These are phyloP conservation scores for Pseudomugil gertrudae DNA, from an alignment of 2,797 vertebrate species.

Conservation along the genomic window DNA sequence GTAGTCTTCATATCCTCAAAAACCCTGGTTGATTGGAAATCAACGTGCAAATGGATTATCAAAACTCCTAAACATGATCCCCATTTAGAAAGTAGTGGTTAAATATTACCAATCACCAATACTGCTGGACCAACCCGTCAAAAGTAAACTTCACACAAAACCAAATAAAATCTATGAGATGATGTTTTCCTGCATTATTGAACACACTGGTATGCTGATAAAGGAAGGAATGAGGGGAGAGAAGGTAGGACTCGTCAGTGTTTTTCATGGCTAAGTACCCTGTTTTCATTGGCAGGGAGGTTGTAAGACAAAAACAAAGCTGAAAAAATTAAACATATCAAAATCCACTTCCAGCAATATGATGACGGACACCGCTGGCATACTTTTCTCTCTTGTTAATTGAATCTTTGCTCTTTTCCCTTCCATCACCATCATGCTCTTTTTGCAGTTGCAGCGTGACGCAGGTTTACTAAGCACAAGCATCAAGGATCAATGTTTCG, in stretches of 20 bases:
- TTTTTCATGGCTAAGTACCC: constrained; percentile 76
- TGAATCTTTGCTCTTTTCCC: constrained; percentile 64
- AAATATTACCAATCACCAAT: constrained; percentile 12
- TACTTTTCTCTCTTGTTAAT: constrained; percentile 48
- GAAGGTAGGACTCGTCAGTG: constrained; percentile 50
- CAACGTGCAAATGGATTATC: constrained; percentile 24
- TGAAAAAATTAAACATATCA: constrained; percentile 33
- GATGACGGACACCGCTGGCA: constrained; percentile 38
- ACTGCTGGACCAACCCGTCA: constrained; percentile 18
- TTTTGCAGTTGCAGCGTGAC: constrained; percentile 53
- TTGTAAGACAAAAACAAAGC: constrained; percentile 56
- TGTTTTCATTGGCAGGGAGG: constrained; percentile 75
- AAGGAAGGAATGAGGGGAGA: constrained; percentile 49
- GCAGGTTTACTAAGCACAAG: constrained; percentile 71
- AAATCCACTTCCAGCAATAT: constrained; percentile 31
- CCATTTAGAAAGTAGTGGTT: constrained; percentile 18
- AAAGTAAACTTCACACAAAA: constrained; percentile 35
- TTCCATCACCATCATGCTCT: constrained; percentile 45
- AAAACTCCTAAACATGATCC: constrained; percentile 25
- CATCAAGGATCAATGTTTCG: constrained; percentile 73
- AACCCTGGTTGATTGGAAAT: constrained; percentile 51
- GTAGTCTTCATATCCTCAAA: constrained; percentile 41
- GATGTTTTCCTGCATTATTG: constrained; percentile 11
- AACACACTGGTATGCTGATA: constrained; percentile 53
- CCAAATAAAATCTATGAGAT: constrained; percentile 4